Evolutionary conservation across 1,140 invertebrate genomes (phyloP), one percentile per base, ranked within the genome.

Genomic region (Whitmania pigra): DNA sequence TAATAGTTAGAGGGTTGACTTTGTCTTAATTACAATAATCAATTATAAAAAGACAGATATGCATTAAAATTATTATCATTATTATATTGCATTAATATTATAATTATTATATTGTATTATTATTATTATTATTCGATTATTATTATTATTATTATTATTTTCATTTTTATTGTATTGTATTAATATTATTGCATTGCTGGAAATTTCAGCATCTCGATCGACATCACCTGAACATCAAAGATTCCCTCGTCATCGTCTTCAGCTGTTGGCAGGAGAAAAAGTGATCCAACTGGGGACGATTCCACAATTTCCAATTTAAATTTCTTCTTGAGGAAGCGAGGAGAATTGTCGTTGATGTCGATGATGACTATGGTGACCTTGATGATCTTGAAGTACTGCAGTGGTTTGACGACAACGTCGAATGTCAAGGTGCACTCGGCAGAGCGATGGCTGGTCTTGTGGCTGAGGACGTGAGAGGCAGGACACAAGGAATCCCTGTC

Each of bases 361-460:
- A 72, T 9, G 15, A 72, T 18, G 71, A 69, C 29, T 17, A 72
- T 31, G 31, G 36, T 36, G 29, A 71, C 71, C 25, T 74, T 72
- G 55, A 74, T 72, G n/a, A 74, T 67, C 53, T 74, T 53, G 71
- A 74, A 72, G 66, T 67, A 72, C 9, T 53, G 18, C 53, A 74
- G 29, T 17, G 73, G 73, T 66, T 74, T 36, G 15, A 72, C 66
- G n/a, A 72, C 71, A 6, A 70, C 73, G 67, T 73, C 66, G 40
- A 70, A 43, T 0, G 43, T 40, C 4, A 43, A 11, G n/a, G 49
- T 13, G 69, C 49, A 53, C 43, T 27, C 22, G 29, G 13, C 15
- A n/a, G 25, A 17, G 5, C 43, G n/a, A 9, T 25, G 18, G 69
- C 17, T 20, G 31, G 13, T 20, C 22, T 22, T 43, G 67, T 22